These are phyloP conservation scores for Nasonia giraulti DNA, from an alignment of 1,140 invertebrate species.

Conservation along the genomic window DNA sequence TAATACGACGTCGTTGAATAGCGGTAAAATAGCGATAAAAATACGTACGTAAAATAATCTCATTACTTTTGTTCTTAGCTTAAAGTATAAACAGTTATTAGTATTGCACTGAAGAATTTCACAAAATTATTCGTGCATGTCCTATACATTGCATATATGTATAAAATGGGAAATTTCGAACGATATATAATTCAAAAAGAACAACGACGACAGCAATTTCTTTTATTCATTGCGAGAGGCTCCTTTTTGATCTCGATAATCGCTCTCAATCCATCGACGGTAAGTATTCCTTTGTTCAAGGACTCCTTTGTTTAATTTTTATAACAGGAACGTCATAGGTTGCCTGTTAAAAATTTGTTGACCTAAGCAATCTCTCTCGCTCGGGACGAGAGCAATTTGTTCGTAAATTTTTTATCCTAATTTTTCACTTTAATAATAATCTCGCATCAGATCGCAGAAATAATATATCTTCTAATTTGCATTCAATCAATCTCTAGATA, in stretches of 20 bases:
- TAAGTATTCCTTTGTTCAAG: background rate
- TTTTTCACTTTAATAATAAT: conserved; percentile 18
- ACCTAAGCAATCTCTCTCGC: conserved; percentile 28
- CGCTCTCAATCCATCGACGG: background rate
- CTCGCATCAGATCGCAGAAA: conserved; percentile 37
- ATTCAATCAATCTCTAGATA: background rate
- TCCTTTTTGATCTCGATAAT: conserved; percentile 17
- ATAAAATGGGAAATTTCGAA: conserved; percentile 42
- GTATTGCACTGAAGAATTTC: conserved; percentile 47
- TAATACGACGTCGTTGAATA: conserved; percentile 36
- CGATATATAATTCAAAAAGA: conserved; percentile 32
- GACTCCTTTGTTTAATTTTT: background rate
- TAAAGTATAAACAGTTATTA: conserved; percentile 45
- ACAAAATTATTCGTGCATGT: conserved; percentile 38
- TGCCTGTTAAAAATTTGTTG: conserved; percentile 1
- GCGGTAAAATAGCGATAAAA: conserved; percentile 43
- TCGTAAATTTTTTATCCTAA: conserved; percentile 35
- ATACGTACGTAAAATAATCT: conserved; percentile 49
- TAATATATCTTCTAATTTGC: conserved; percentile 39
- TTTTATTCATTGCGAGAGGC: conserved; percentile 6
- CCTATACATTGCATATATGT: conserved; percentile 21
- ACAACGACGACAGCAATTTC: conserved; percentile 24
- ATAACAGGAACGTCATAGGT: conserved; percentile 11
- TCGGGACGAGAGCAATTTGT: conserved; percentile 31
- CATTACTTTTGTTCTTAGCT: conserved; percentile 45